These are phyloP conservation scores for Perognathus longimembris DNA, from an alignment of 2,113 vertebrate species.

Conservation along the genomic window DNA sequence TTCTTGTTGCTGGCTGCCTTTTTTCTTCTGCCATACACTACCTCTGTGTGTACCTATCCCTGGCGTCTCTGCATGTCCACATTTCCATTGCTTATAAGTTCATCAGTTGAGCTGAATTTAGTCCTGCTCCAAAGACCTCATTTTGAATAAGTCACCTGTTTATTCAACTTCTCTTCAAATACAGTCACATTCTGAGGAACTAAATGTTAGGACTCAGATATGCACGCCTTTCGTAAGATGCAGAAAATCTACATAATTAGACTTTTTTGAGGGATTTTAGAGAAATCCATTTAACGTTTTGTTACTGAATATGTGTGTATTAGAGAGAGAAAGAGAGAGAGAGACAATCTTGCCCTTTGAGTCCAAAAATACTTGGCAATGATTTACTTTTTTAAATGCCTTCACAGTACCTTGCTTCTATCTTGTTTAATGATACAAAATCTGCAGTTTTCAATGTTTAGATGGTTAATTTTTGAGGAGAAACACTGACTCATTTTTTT, in stretches of 20 bases:
- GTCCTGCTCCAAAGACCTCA: not conserved
- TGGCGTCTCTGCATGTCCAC: not conserved
- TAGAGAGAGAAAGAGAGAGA: too few species aligned
- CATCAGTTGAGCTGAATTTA: not conserved
- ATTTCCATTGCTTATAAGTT: not conserved
- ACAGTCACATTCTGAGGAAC: not conserved
- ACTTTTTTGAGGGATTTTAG: constrained; percentile 20
- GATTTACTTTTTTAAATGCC: constrained; percentile 1
- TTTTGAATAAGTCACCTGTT: not conserved
- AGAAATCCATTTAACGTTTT: not conserved
- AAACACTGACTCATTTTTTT: constrained; percentile 35
- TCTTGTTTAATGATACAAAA: constrained; percentile 35
- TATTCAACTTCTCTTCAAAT: not conserved
- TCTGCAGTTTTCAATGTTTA: constrained; percentile 34
- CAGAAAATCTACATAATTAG: not conserved
- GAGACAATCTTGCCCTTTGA: not conserved
- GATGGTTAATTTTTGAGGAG: constrained; percentile 44
- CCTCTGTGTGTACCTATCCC: not conserved
- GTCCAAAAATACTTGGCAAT: constrained; percentile 14
- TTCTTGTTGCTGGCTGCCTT: not conserved
- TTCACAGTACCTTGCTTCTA: constrained; percentile 41
- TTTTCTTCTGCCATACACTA: not conserved
- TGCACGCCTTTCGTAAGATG: not conserved
- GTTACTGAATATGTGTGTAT: not conserved
- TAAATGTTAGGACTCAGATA: not conserved